These are phyloP conservation scores for Rallus crepitans DNA, from an alignment of 2,797 vertebrate genomes.

Conservation along the genomic window DNA sequence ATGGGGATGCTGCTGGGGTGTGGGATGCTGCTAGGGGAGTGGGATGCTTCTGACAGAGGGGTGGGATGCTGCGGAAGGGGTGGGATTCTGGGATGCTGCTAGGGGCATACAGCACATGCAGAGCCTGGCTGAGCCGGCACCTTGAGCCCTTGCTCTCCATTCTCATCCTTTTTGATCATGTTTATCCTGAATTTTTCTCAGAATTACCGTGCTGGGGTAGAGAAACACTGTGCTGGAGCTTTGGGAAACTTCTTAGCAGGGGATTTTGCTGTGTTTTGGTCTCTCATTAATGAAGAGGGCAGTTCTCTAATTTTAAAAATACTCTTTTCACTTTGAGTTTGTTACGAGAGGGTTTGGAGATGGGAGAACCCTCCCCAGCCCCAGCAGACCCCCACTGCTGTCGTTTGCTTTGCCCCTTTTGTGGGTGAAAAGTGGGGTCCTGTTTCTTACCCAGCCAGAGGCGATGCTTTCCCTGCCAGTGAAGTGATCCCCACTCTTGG, in stretches of 20 bases:
- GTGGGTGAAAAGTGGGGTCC: neutral
- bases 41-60: too few species aligned
- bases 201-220: neutral
- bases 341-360: neutral
- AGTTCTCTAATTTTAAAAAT: constrained; percentile 11
- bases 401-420: neutral
- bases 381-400: neutral
- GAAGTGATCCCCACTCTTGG: neutral
- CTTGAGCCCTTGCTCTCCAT: neutral
- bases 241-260: neutral
- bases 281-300: neutral
- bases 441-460: neutral
- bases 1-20: too few species aligned
- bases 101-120: neutral
- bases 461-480: neutral
- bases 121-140: rapidly evolving
- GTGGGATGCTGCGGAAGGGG: too few species aligned
- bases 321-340: constrained; percentile 7
- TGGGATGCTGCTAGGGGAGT: too few species aligned
- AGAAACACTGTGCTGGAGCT: neutral
- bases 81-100: neutral
- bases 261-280: neutral
- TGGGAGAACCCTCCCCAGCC: neutral
- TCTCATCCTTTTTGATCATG: neutral
- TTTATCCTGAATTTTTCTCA: neutral